A percentile compares a stretch with the other conserved stretches of the same genome.
These are phyloP conservation scores for Lasioglossum zephyrum DNA, from an alignment of 2,888 invertebrate species.

Conservation along the genomic window DNA sequence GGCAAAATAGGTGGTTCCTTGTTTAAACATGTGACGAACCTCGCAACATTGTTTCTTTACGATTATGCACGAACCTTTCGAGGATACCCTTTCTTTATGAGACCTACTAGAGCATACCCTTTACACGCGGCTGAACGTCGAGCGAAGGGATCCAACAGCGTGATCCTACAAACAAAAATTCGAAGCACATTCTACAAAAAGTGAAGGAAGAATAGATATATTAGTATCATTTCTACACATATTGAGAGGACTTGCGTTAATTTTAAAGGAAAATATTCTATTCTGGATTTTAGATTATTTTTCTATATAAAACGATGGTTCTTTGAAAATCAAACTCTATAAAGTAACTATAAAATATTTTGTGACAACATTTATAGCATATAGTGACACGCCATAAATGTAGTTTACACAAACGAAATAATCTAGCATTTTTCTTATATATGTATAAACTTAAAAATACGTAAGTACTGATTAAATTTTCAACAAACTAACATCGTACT, in stretches of 20 bases:
- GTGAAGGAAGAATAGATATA: no score
- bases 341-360: no score
- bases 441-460: no score
- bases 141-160: not conserved
- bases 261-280: not conserved
- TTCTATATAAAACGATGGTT: not conserved
- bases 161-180: slow-evolving; percentile 34
- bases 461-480: no score
- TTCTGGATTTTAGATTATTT: not conserved
- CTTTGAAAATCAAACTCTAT: not conserved
- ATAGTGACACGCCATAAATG: not conserved
- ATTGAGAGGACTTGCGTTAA: not conserved
- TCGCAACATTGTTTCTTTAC: slow-evolving; percentile 53
- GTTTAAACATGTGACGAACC: slow-evolving; percentile 20
- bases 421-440: not conserved
- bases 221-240: no score
- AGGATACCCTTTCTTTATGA: slow-evolving; percentile 15
- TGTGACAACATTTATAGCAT: not conserved
- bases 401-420: not conserved
- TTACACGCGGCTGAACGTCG: slow-evolving; percentile 16
- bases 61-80: slow-evolving; percentile 41
- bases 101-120: slow-evolving; percentile 23
- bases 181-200: not conserved
- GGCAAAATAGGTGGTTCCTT: slow-evolving; percentile 22
- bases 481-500: no score